Evolutionary conservation across 2,888 invertebrate species (phyloP), one percentile per base, ranked within the genome.

Genomic region (Xestia sexstrigata): DNA sequence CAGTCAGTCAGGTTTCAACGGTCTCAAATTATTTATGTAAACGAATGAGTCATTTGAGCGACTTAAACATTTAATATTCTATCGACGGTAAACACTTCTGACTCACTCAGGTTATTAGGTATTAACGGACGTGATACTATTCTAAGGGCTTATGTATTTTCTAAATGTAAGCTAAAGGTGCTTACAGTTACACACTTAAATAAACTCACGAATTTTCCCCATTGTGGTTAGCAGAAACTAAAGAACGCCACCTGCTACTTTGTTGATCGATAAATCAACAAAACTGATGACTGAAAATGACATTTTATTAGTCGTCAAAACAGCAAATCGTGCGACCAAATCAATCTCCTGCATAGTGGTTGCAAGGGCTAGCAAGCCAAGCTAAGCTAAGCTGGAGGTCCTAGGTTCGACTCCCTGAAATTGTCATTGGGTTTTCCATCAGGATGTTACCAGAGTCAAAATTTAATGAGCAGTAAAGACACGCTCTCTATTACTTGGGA

Each of bases 71-170:
- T 90, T 90, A 88, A 86, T 90, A 91, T 91, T 91, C 92, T 81
- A 86, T 84, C 78, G 85, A 86, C 87, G 85, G 81, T 84, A 74
- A 85, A 85, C 82, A 81, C 17, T 80, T 87, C 86, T 91, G 90
- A 90, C 81, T 87, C 86, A 89, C 78, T 83, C 78, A 80, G 74
- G 65, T 77, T 79, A 75, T 84, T 83, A 65, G 65, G 65, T 65
- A 82, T 78, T 81, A 78, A 73, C 78, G 69, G 86, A 90, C 91
- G 91, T 92, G 91, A 91, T 84, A 91, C 65, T 74, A 83, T 83
- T 81, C 65, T 75, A 83, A 78, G 79, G 99, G 98, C 83, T 98
- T 69, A 71, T 58, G 39, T 69, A 71, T 58, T 79, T 66, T 30
- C 49, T 63, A 60, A 79, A 70, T 65, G 60, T 65, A 42, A 79